These are phyloP conservation scores for Nestor notabilis DNA, from an alignment of 2,113 vertebrate genomes.

Conservation along the genomic window DNA sequence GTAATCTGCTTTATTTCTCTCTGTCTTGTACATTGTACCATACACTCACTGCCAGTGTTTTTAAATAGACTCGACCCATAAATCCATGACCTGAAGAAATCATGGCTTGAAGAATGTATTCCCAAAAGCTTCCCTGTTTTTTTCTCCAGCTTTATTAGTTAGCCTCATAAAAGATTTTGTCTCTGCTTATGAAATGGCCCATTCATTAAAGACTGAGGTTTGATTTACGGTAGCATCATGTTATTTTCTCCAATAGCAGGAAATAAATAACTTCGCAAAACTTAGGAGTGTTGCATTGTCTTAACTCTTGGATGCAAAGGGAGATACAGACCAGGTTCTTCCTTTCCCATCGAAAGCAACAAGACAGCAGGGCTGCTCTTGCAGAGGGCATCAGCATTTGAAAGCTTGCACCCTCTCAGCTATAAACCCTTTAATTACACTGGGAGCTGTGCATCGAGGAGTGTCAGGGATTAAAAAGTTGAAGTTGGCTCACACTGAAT, in stretches of 20 bases:
- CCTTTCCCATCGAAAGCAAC: background rate
- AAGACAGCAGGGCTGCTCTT: background rate
- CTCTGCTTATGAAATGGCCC: background rate
- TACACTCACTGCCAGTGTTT: background rate
- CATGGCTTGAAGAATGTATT: background rate
- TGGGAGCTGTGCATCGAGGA: background rate
- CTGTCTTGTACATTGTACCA: background rate
- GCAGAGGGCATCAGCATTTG: background rate
- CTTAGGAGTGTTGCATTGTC: background rate
- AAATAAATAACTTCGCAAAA: background rate
- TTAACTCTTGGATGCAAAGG: background rate
- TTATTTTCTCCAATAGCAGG: background rate
- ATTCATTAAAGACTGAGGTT: background rate
- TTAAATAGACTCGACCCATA: background rate
- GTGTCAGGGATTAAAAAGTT: background rate
- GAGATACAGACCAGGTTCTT: background rate
- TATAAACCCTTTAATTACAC: background rate
- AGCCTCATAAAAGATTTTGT: background rate
- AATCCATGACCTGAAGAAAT: background rate
- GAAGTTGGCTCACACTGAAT: background rate
- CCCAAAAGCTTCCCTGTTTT: background rate
- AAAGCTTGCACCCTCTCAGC: background rate
- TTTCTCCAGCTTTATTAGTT: background rate
- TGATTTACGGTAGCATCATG: background rate
- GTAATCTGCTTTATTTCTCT: constrained; percentile 13